Base-by-base conservation (phyloP, 37 sponge, comb jelly and placozoan species). In the Spongia lamella region DNA sequence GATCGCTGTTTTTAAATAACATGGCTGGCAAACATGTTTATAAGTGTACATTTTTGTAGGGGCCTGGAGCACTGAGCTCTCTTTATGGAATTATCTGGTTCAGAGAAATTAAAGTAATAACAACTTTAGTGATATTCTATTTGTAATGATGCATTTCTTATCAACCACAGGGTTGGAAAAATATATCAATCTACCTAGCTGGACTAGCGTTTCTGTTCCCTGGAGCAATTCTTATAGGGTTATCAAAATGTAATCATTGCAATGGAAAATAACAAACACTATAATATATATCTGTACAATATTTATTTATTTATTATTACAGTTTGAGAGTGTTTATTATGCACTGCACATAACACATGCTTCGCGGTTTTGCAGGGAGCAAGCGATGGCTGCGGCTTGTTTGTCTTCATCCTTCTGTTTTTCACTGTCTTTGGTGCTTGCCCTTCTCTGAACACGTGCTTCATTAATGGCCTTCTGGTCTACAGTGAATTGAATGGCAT, bases 401-500 rank as follows among this genome's bases (percentile, higher is more conserved):
- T 27, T 51, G 36, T 17, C 77, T 57, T 73, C 38, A 20, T 73
- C 60, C 35, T 73, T 17, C 57, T 53, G 65, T 43, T 64, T 63
- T 20, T n/a, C n/a, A n/a, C n/a, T n/a, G n/a, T n/a, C n/a, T 16
- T 65, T 31, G 6, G 14, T 38, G 5, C 22, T 30, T 34, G 66
- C 74, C 35, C 43, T 16, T 47, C 52, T 24, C 40, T 36, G 47
- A 56, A 20, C 2, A 63, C 65, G 63, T 0, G 76, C 82, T 40
- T 89, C 55, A 36, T 68, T 75, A 20, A 96, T 64, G 37, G 63
- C 78, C 47, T 60, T 80, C 86, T 90, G 88, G 66, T 98, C 99
- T n/a, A 98, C 89, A 16, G 99, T 98, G 84, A 98, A 98, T 84
- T 98, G 99, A 52, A 98, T 98, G 50, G 99, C 96, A 70, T 87